Percentiles rank a stretch among this genome's conserved stretches.
phyloP scores from a whole-genome alignment of 2,113 vertebrate genomes.

The Perca fluviatilis region DNA sequence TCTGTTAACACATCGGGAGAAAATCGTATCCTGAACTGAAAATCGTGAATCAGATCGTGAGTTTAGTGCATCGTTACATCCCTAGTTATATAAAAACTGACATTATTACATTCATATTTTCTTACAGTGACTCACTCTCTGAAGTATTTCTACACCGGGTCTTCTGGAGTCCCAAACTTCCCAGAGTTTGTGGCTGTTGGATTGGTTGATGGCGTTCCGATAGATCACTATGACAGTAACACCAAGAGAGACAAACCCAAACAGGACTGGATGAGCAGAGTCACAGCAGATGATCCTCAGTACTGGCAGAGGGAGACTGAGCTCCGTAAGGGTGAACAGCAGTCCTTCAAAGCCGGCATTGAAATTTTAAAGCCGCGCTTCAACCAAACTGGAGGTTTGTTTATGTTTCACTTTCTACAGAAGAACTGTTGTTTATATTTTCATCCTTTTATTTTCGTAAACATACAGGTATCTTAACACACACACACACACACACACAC shows the following conservation, averaged over 20 bases:
- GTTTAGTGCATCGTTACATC: too few species aligned
- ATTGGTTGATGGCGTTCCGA: constrained; percentile 33
- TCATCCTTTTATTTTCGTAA: neutral
- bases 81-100: too few species aligned
- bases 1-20: too few species aligned
- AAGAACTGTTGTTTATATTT: neutral
- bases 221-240: constrained; percentile 38
- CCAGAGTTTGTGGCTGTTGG: constrained; percentile 60
- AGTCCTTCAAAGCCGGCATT: neutral
- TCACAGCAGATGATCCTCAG: neutral
- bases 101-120: neutral
- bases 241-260: neutral
- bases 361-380: constrained; percentile 25
- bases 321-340: neutral
- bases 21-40: too few species aligned
- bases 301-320: constrained; percentile 16
- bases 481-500: constrained; percentile 5
- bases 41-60: too few species aligned
- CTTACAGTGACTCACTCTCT: constrained; percentile 48
- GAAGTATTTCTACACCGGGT: constrained; percentile 34
- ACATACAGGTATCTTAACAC: neutral
- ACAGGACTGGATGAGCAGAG: constrained; percentile 58
- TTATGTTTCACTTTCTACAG: constrained; percentile 9
- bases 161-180: constrained; percentile 41
- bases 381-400: constrained; percentile 72